Conservation (phyloP, 2,797 vertebrate genomes). For the Adrianichthys oophorus region DNA sequence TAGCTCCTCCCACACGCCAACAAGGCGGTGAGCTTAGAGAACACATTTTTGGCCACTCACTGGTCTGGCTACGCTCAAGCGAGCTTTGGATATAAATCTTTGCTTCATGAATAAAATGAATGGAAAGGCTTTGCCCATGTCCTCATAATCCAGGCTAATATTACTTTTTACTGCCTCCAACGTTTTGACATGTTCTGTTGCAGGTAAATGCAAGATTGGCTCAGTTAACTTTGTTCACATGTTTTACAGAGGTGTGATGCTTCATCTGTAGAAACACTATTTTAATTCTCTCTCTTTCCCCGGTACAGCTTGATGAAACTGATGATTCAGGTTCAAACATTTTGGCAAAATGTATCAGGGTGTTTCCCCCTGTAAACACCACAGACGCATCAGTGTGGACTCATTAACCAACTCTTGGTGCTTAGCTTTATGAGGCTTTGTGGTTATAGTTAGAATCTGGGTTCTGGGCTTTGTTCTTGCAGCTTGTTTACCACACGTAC, state of each 20-base stretch:
- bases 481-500: slow-evolving; percentile 60
- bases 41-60: no score
- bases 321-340: slow-evolving; percentile 61
- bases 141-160: slow-evolving; percentile 20
- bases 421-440: slow-evolving; percentile 70
- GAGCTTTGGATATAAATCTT: no score
- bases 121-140: slow-evolving; percentile 21
- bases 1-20: no score
- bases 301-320: slow-evolving; percentile 35
- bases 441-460: slow-evolving; percentile 72
- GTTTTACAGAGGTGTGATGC: slow-evolving; percentile 27
- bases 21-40: no score
- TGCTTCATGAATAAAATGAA: slow-evolving; percentile 6
- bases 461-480: slow-evolving; percentile 64
- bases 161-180: slow-evolving; percentile 12
- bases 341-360: slow-evolving; percentile 65
- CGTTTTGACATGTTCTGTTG: slow-evolving; percentile 34
- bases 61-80: no score
- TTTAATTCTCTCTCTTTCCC: slow-evolving; percentile 32
- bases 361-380: slow-evolving; percentile 67
- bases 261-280: slow-evolving; percentile 42
- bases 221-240: slow-evolving; percentile 13
- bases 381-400: slow-evolving; percentile 52
- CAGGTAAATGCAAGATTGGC: slow-evolving; percentile 7
- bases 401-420: slow-evolving; percentile 57